Conservation (phyloP, 2,888 invertebrate genomes). For the Tachina lurida region DNA sequence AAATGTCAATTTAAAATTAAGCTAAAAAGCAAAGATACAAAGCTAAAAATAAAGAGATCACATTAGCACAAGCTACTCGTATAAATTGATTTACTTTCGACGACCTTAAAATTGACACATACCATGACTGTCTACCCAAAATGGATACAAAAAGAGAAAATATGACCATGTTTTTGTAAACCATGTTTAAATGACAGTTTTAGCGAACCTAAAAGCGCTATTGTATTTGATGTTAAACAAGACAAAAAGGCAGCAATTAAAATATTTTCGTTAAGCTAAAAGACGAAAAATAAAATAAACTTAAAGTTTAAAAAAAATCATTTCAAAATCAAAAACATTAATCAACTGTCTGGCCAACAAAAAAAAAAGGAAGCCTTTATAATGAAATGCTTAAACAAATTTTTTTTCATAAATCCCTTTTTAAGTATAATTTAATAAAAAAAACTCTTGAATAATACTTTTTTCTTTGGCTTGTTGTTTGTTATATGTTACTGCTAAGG, state of each 20-base stretch:
- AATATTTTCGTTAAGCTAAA: conserved; percentile 45
- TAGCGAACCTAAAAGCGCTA: conserved; percentile 12
- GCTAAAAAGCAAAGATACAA: conserved; percentile 10
- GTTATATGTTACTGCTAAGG: no score
- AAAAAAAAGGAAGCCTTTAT: not conserved
- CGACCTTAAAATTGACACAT: conserved; percentile 63
- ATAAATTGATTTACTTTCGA: conserved; percentile 67
- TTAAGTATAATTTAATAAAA: conserved; percentile 59
- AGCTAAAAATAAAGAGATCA: conserved; percentile 1
- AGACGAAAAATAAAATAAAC: not conserved
- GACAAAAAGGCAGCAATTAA: conserved; percentile 65
- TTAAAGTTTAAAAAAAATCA: conserved; percentile 38
- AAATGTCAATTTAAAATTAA: conserved; percentile 71
- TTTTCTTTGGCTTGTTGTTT: not conserved
- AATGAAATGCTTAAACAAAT: conserved; percentile 23
- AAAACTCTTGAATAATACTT: conserved; percentile 15
- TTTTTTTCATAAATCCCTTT: not conserved
- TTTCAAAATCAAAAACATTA: conserved; percentile 45
- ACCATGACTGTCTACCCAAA: conserved; percentile 33
- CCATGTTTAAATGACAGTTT: conserved; percentile 47
- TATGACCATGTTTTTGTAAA: not conserved
- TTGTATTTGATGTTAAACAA: conserved; percentile 62
- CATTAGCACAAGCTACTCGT: conserved; percentile 62
- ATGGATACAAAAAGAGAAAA: conserved; percentile 1
- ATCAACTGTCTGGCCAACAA: conserved; percentile 49